Evolutionary conservation across 2,113 vertebrate genomes (phyloP), one percentile per base, ranked within the genome.

Genomic region (Hemiscyllium ocellatum): DNA sequence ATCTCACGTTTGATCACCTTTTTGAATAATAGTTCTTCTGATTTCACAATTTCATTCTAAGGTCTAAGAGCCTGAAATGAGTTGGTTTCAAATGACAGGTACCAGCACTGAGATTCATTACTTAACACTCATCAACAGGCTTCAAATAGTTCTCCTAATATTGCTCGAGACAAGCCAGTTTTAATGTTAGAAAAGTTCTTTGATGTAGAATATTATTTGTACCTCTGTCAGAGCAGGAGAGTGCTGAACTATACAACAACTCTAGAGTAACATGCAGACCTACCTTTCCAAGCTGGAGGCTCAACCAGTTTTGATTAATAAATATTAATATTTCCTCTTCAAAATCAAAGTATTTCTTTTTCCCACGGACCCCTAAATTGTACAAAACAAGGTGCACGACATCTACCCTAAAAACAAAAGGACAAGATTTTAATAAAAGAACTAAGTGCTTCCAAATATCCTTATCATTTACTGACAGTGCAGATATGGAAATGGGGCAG

Each of bases 281-380:
- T 96, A 99, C 99, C 99, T 99, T 99, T 91, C 98, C 99, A 0
- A 99, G 98, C 97, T 99, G 99, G 95, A 99, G 96, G 0, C 98
- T 98, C 0, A 99, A 98, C 99, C 99, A 99, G 97, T 99, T 98
- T 47, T 98, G 97, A 83, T 98, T 98, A 96, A 99, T 98, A 0
- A 99, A 99, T 96, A 97, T 97, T 87, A 99, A 97, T 96, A 99
- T 99, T 91, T 96, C 96, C 97, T 99, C 99, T 83, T 99, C 99
- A 0, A 99, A 98, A 96, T 99, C 98, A 3, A 99, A 99, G 97
- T 99, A 99, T 72, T 99, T 99, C 97, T 99, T 99, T 97, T 99
- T 99, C 97, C 98, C 99, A 97, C 98, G 98, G 17, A 99, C 98
- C 0, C 98, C 99, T 97, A 99, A 97, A 97, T 99, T 99, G 97